A percentile compares a stretch with the other conserved stretches of the same genome.
phyloP scores from a whole-genome alignment of 1,140 invertebrate species.

The Drosophila sp. region DNA sequence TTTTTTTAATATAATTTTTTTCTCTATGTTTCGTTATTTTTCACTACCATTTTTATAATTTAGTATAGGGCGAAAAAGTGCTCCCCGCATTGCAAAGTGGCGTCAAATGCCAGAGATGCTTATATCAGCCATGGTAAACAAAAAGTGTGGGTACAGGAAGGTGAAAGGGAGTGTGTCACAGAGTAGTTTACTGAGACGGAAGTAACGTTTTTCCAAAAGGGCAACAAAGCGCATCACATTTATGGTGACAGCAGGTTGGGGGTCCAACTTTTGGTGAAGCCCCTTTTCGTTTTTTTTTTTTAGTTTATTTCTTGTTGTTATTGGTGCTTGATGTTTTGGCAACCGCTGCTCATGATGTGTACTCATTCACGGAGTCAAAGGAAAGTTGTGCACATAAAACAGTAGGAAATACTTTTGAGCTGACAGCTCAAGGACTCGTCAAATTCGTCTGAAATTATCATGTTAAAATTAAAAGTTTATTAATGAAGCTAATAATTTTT shows the following conservation, averaged over 20 bases:
- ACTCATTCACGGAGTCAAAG: slow-evolving; percentile 28
- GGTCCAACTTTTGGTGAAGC: slow-evolving; percentile 9
- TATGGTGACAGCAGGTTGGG: slow-evolving; percentile 55
- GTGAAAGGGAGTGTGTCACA: slow-evolving; percentile 21
- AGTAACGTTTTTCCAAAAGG: slow-evolving; percentile 63
- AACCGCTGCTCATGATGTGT: slow-evolving; percentile 41
- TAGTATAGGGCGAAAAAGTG: slow-evolving; percentile 11
- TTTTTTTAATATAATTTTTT: slow-evolving; percentile 16
- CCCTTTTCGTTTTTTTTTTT: background rate
- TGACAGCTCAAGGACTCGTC: background rate
- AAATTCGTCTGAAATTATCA: too few species aligned
- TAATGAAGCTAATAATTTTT: too few species aligned
- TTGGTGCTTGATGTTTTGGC: slow-evolving; percentile 10
- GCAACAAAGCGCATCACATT: slow-evolving; percentile 79
- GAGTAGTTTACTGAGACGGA: slow-evolving; percentile 55
- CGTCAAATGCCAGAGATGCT: slow-evolving; percentile 79
- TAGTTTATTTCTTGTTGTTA: background rate
- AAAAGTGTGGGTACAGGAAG: slow-evolving; percentile 2
- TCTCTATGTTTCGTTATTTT: slow-evolving; percentile 14
- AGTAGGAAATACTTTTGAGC: slow-evolving; percentile 3
- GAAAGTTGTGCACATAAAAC: slow-evolving; percentile 14
- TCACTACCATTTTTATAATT: slow-evolving; percentile 34
- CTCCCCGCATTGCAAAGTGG: slow-evolving; percentile 59
- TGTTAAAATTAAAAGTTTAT: too few species aligned
- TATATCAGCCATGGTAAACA: slow-evolving; percentile 69